Conservation (phyloP, 2,113 vertebrate species). For the Oncorhynchus tshawytscha region DNA sequence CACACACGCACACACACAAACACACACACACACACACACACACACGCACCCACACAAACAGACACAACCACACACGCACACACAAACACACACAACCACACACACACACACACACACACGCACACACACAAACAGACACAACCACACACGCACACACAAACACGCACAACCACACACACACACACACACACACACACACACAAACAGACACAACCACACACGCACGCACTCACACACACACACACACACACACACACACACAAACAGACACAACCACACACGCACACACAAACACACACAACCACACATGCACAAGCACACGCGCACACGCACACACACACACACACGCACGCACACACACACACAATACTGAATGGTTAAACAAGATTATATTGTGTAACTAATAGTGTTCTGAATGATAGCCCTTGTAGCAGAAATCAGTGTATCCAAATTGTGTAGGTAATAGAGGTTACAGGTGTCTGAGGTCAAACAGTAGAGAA, state of each 20-base stretch:
- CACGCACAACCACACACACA: no score
- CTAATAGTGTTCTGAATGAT: no score
- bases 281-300: not conserved
- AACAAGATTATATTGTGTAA: no score
- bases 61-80: not conserved
- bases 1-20: not conserved
- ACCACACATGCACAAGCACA: conserved; percentile 11
- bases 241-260: conserved; percentile 20
- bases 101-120: not conserved
- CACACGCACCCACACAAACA: conserved; percentile 5
- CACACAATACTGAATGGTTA: conserved; percentile 1
- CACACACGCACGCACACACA: not conserved
- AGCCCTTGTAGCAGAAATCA: no score
- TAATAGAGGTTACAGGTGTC: not conserved
- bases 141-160: no score
- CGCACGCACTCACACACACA: not conserved
- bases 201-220: not conserved
- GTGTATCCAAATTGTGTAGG: not conserved
- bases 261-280: conserved; percentile 1
- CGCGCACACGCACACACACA: not conserved
- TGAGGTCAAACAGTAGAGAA: not conserved
- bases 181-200: conserved; percentile 4
- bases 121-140: no score
- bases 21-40: not conserved
- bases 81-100: not conserved